Evolutionary conservation across 2,113 vertebrate genomes (phyloP), one percentile per base, ranked within the genome.

Genomic region (Uria aalge): DNA sequence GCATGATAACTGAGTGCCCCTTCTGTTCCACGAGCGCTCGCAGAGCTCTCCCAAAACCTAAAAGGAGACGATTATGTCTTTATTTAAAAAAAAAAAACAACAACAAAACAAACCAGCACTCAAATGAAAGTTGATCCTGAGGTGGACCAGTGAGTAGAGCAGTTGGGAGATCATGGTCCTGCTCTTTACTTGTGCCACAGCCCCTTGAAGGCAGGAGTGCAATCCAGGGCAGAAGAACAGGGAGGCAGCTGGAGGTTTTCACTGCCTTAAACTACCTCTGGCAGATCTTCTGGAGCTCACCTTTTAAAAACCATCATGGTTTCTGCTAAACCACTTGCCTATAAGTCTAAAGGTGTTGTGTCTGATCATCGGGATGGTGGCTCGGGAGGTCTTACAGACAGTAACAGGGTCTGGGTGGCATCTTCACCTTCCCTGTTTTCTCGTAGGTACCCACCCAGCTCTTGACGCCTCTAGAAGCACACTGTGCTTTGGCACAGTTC

Each of bases 201-300:
- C 23, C 18, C 47, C 56, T 68, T 43, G 17, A 0, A 0, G 18
- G 16, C 43, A 48, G 53, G 27, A 76, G 13, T 15, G 12, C 59
- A 80, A 57, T 41, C 22, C 23, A 30, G 40, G n/a, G 41, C 38
- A 38, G 67, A 76, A 71, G 79, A 80, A 71, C 20, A 43, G 23
- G 14, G 32, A 67, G 56, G n/a, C 32, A 93, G 24, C 20, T 75
- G 62, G 64, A 82, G n/a, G 34, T 56, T 11, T 68, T 60, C 30
- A 15, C 57, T 48, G 40, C 79, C 62, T 60, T 72, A 56, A 52
- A 52, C 76, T 80, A 64, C 43, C 10, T 59, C 66, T 85, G 83
- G 29, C 27, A 64, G 36, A 77, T 84, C 47, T 90, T 85, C 64
- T 43, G 72, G 74, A 82, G 8, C 48, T 94, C 40, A 30, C 20